Evolutionary conservation across 2,113 vertebrate genomes (phyloP).

Genomic region (Manacus vitellinus): DNA sequence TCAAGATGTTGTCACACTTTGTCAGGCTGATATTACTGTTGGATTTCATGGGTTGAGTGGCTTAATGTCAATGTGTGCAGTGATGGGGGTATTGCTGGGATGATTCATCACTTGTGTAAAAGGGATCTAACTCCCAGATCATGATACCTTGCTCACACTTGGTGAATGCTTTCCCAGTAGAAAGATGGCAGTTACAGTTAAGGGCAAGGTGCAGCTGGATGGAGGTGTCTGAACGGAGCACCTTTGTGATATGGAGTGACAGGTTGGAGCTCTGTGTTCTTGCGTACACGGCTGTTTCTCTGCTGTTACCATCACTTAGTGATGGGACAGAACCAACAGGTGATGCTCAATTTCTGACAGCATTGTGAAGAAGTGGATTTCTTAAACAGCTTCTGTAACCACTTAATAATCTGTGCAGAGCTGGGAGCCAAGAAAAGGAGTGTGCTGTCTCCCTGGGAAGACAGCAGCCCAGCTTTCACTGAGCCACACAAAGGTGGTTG

Average conservation of each 20-base stretch:
- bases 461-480: fast-evolving
- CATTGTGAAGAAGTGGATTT: neutral
- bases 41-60: neutral
- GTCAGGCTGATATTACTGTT: neutral
- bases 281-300: neutral
- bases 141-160: neutral
- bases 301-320: fast-evolving
- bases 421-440: fast-evolving
- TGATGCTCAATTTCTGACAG: neutral
- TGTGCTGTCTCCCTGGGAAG: fast-evolving
- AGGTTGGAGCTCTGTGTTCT: neutral
- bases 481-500: no score
- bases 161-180: no score
- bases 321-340: neutral
- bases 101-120: neutral
- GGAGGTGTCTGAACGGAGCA: neutral
- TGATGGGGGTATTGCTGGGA: neutral
- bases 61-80: neutral
- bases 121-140: neutral
- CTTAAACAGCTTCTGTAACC: neutral
- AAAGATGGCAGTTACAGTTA: neutral
- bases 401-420: neutral
- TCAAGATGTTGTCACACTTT: neutral
- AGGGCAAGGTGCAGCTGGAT: fast-evolving
- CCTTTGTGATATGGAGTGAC: fast-evolving